Evolutionary conservation across 1,140 invertebrate species (phyloP).

Genomic region (Caerostris extrusa): DNA sequence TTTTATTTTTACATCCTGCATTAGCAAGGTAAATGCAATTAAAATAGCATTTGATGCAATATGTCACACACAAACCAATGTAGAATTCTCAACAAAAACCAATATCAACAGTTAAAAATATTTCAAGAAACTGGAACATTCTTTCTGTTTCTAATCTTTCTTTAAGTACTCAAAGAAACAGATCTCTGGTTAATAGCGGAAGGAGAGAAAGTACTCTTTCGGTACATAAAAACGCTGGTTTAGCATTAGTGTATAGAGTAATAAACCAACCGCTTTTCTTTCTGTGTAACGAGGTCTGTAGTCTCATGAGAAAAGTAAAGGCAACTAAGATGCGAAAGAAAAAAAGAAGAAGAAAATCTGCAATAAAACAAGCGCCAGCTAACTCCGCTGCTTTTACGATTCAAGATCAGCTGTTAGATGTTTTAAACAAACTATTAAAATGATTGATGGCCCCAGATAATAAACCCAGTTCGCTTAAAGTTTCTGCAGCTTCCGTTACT

Average conservation of each 20-base stretch:
- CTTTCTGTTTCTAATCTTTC: too few species aligned
- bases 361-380: background rate
- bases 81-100: too few species aligned
- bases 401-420: slow-evolving; percentile 31
- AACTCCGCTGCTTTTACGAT: slow-evolving; percentile 18
- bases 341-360: background rate
- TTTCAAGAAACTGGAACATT: too few species aligned
- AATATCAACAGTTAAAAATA: too few species aligned
- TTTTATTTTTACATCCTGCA: too few species aligned
- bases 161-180: too few species aligned
- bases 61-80: too few species aligned
- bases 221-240: background rate
- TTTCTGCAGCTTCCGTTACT: slow-evolving; percentile 4
- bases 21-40: too few species aligned
- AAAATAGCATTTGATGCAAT: too few species aligned
- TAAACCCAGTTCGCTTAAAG: slow-evolving; percentile 37
- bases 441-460: slow-evolving; percentile 42
- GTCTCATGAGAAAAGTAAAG: background rate
- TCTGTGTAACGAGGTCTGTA: background rate
- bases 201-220: background rate
- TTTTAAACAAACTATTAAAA: slow-evolving; percentile 64
- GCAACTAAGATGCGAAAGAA: background rate
- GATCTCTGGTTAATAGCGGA: background rate
- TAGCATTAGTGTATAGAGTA: background rate
- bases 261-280: background rate